Evolutionary conservation across 2,888 invertebrate genomes (phyloP), one percentile per base, ranked within the genome.

Genomic region (Ormia ochracea): DNA sequence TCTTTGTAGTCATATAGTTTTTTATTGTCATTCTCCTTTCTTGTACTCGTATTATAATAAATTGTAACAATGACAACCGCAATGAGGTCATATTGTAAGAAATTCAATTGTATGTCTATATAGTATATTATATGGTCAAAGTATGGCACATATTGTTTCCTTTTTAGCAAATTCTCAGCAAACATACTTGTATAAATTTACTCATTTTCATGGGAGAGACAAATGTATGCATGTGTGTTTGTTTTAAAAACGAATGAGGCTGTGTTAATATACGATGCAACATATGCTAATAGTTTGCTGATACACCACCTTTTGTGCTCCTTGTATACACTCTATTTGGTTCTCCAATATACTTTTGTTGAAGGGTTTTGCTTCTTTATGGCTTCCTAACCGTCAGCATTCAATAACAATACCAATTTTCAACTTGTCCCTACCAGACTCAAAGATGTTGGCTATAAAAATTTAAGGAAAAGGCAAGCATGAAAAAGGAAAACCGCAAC

Each of bases 51-150:
- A 56, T 80, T 76, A 80, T 76, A 80, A 76, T 80, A 80, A 80
- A 80, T 80, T 76, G 76, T 76, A 80, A 80, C 72, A 76, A 80
- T 76, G 80, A 80, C 80, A 80, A 80, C 80, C 80, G 72, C 80
- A 80, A 76, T 73, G 80, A 80, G 80, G 80, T 80, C 80, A 76
- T 72, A 80, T 56, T 72, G 76, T 63, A 76, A 76, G 80, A 80
- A 76, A 80, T 75, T 76, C 66, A 80, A 80, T 80, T 80, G 75
- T 54, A 38, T 48, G 54, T 69, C 45, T 74, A 65, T 72, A 45
- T 23, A 52, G 61, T 69, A 56, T 61, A 65, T 74, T 65, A 33
- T 41, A 45, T 48, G 69, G 63, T 41, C 54, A 66, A 54, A 33
- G 41, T 65, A 43, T 54, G 66, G 59, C 45, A 66, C 59, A 70